A percentile compares a stretch with the other conserved stretches of the same genome.
phyloP scores from a whole-genome alignment of 2,113 vertebrate species.

The Cephalopholis sonnerati region DNA sequence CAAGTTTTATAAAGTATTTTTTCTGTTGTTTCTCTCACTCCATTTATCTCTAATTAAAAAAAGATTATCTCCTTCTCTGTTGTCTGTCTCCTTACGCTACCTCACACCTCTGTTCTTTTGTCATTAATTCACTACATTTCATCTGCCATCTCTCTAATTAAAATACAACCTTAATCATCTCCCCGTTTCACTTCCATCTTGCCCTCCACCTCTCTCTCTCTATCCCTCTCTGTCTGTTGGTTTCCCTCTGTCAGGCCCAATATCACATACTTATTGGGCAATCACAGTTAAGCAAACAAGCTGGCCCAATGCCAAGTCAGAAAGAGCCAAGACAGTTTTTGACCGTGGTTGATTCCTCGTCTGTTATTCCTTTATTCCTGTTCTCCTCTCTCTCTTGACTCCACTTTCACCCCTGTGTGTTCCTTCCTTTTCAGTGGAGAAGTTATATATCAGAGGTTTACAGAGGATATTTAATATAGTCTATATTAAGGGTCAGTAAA shows the following conservation, averaged over 20 bases:
- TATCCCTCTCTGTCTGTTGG: constrained; percentile 27
- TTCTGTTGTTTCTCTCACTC: constrained; percentile 44
- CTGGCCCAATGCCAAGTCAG: constrained; percentile 38
- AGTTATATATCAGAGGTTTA: background rate
- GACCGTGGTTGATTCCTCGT: no score
- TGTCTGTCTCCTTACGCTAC: constrained; percentile 56
- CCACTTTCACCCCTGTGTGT: constrained; percentile 1
- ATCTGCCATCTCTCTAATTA: constrained; percentile 73
- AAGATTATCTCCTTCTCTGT: constrained; percentile 68
- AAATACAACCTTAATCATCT: constrained; percentile 74
- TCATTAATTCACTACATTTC: constrained; percentile 70
- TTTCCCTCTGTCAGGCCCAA: constrained; percentile 58
- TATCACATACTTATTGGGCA: constrained; percentile 53
- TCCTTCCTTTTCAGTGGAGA: background rate
- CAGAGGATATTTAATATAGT: background rate
- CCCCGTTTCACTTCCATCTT: constrained; percentile 55
- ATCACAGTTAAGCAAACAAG: constrained; percentile 66
- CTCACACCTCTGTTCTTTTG: constrained; percentile 71
- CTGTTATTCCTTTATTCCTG: no score
- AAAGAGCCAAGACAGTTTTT: constrained; percentile 31
- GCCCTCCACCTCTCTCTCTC: constrained; percentile 32
- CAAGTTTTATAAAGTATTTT: constrained; percentile 50
- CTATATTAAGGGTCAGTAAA: constrained; percentile 1
- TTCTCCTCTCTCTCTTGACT: background rate
- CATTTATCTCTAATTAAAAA: constrained; percentile 76